Percentiles rank a stretch among this genome's conserved stretches.
These are phyloP conservation scores for Hystrix brachyura DNA, from an alignment of 2,113 vertebrate species.

Conservation along the genomic window DNA sequence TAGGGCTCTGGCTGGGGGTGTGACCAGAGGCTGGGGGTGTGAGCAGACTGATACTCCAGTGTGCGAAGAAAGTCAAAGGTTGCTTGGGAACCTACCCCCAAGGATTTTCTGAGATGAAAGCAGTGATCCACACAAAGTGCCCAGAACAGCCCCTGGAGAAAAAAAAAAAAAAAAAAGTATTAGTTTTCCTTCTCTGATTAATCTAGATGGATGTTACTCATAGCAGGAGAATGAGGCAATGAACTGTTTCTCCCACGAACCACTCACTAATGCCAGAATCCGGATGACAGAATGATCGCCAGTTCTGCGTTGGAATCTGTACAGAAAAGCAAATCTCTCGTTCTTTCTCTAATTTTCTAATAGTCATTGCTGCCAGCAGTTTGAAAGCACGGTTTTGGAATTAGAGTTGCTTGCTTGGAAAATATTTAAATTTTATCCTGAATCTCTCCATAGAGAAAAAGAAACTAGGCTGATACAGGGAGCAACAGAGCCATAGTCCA, in stretches of 20 bases:
- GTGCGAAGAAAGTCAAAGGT: not conserved
- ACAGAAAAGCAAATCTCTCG: not conserved
- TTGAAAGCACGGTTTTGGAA: not conserved
- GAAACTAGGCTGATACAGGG: not conserved
- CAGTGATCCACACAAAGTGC: not conserved
- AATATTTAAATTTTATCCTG: not conserved
- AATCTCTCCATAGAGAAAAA: slow-evolving; percentile 18
- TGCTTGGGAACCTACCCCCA: accelerated
- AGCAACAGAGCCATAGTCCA: not conserved
- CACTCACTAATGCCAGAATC: not conserved
- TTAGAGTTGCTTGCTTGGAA: not conserved
- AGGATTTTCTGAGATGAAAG: not conserved
- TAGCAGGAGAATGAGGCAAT: not conserved
- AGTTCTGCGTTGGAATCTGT: not conserved
- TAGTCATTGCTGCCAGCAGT: not conserved
- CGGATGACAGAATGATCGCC: not conserved
- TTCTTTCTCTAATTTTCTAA: not conserved
- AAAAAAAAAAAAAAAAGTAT: not conserved
- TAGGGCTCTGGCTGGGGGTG: not conserved
- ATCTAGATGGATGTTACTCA: not conserved
- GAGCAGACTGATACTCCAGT: not conserved
- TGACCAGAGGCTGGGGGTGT: not conserved
- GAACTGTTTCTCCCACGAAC: not conserved
- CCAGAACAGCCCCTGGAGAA: not conserved
- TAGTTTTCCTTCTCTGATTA: not conserved